These are phyloP conservation scores for Cricetomys ansorgei DNA, from an alignment of 2,113 vertebrate species.

Conservation along the genomic window DNA sequence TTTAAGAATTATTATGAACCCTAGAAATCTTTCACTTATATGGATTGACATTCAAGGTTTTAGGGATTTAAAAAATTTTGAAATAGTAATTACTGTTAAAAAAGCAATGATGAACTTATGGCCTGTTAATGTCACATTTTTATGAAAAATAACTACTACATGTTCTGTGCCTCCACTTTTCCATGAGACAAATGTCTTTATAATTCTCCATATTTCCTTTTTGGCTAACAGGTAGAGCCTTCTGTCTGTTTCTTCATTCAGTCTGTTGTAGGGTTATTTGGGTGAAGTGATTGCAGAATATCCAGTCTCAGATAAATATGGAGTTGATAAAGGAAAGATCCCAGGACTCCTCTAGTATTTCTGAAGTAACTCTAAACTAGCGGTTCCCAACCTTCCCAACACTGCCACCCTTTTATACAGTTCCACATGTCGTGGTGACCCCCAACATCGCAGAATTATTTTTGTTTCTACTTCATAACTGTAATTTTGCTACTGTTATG, in stretches of 20 bases:
- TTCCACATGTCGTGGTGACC: no score
- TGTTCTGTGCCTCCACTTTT: background rate
- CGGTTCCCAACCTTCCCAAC: no score
- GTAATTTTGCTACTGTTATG: no score
- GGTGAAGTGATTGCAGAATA: background rate
- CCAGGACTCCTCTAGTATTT: background rate
- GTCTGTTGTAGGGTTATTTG: background rate
- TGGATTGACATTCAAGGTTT: conserved; percentile 32
- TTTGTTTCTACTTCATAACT: no score
- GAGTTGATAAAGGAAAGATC: background rate
- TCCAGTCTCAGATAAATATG: background rate
- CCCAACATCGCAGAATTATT: no score
- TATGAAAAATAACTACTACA: background rate
- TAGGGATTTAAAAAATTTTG: background rate
- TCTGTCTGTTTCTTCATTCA: background rate
- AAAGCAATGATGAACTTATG: background rate
- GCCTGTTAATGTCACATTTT: conserved; percentile 3
- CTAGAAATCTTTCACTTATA: conserved; percentile 9
- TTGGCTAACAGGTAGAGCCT: background rate
- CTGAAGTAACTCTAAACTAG: background rate
- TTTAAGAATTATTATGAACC: background rate
- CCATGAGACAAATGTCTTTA: background rate
- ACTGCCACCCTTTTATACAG: no score
- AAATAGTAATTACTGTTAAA: conserved; percentile 40
- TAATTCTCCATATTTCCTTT: background rate